Evolutionary conservation across 2,888 invertebrate species (phyloP).

Genomic region (Tholera decimalis): DNA sequence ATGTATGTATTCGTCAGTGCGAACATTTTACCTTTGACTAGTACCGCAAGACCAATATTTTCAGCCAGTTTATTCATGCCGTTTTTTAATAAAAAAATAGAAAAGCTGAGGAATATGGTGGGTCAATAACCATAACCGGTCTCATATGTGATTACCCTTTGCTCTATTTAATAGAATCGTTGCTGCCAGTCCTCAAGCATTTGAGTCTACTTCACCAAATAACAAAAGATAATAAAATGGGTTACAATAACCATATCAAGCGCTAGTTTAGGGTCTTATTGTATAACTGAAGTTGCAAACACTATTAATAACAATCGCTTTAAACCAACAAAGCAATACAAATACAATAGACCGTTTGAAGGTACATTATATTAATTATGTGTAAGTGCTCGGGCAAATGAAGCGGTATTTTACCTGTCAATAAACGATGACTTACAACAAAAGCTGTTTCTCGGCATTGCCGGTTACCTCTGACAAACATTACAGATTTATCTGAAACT

Average conservation of each 20-base stretch:
- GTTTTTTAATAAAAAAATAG: conserved; percentile 7
- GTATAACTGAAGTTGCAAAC: conserved; percentile 31
- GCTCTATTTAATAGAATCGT: neutral
- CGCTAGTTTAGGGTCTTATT: conserved; percentile 10
- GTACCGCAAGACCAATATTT: conserved; percentile 29
- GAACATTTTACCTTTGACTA: conserved; percentile 19
- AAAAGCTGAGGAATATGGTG: neutral
- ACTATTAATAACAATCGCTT: conserved; percentile 40
- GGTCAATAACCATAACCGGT: neutral
- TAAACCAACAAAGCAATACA: conserved; percentile 40
- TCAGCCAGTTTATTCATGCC: conserved; percentile 9
- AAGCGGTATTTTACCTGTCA: conserved; percentile 35
- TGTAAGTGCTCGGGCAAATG: conserved; percentile 36
- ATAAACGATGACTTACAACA: conserved; percentile 28
- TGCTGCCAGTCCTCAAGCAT: neutral
- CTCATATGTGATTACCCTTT: neutral
- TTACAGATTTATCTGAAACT: conserved; percentile 15
- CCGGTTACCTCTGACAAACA: neutral
- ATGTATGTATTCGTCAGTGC: conserved; percentile 39
- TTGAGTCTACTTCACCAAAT: neutral
- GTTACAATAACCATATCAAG: neutral
- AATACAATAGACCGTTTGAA: conserved; percentile 39
- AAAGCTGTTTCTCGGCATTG: conserved; percentile 29
- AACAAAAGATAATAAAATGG: conserved; percentile 1
- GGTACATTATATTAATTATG: conserved; percentile 45